Conservation (phyloP, 2,888 invertebrate genomes). For the Erebia aethiops region DNA sequence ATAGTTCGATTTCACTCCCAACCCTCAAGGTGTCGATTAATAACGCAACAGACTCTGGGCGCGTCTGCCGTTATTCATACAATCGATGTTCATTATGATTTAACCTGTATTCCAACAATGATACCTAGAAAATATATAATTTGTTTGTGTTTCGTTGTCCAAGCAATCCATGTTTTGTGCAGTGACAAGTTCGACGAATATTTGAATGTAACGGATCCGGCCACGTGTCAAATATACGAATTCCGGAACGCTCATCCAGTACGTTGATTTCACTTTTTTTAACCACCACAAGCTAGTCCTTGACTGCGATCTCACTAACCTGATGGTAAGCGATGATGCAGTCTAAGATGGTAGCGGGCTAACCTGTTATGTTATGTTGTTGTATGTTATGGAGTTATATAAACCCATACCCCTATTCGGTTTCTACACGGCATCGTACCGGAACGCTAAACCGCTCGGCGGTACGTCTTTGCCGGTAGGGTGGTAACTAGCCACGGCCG, state of each 20-base stretch:
- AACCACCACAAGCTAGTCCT: too few relatives aligned
- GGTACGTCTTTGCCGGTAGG: too few relatives aligned
- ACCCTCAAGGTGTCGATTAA: conserved; percentile 4
- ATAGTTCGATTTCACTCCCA: conserved; percentile 11
- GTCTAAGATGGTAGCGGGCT: too few relatives aligned
- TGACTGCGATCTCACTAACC: too few relatives aligned
- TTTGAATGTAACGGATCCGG: conserved; percentile 46
- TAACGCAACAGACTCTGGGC: neutral
- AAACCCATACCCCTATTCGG: too few relatives aligned
- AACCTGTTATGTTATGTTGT: too few relatives aligned
- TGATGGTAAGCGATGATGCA: too few relatives aligned
- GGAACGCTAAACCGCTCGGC: too few relatives aligned
- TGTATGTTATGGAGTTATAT: too few relatives aligned
- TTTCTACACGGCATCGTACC: too few relatives aligned
- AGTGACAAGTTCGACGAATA: conserved; percentile 39
- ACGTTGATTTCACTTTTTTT: conserved; percentile 30
- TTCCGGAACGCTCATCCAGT: conserved; percentile 54
- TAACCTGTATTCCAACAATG: neutral
- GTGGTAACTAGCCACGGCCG: too few relatives aligned
- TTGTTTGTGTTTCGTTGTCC: conserved; percentile 3
- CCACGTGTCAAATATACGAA: conserved; percentile 51
- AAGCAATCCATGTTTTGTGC: conserved; percentile 21
- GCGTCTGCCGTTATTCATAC: neutral
- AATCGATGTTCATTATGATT: neutral
- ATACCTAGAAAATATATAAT: neutral